Evolutionary conservation across 2,797 vertebrate genomes (phyloP), one percentile per base, ranked within the genome.

Genomic region (Coregonus suidteri): DNA sequence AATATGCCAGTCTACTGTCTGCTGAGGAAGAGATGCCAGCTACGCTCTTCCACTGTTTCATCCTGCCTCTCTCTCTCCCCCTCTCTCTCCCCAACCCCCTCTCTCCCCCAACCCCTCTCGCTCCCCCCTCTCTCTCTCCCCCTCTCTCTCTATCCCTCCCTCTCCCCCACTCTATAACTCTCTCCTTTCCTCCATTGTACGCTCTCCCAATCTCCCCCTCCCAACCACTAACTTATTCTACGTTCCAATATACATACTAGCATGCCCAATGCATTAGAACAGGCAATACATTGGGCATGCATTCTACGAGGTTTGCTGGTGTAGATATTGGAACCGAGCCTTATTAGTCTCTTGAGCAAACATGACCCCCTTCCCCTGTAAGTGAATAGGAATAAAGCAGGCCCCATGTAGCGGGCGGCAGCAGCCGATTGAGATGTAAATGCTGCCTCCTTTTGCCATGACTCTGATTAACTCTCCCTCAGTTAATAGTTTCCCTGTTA

Each of bases 401-500:
- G 16, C 54, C 54, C 52, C 54, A 59, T 59, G 54, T 67, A 51
- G 47, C 16, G 41, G 94, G 88, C 88, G 93, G 90, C 91, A 84
- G 83, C 85, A 83, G 89, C 84, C 85, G 82, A 95, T 95, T 96
- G 94, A 95, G 92, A 96, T 96, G 95, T 92, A 95, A 96, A 96
- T 95, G 77, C 41, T 18, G 79, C 83, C 79, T 91, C 93, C 94
- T 94, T 68, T 94, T 89, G 91, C 91, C 90, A 91, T 92, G 94
- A 95, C 94, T 95, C 95, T 89, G 93, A 95, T 95, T 93, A 95
- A 95, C 94, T 95, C 93, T 90, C 93, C 90, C 89, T 77, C 93
- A 95, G 95, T 96, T 95, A 95, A 96, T 95, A 94, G 94, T 95
- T 95, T 95, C 93, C 91, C 93, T 91, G 80, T 82, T 86, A 72